A percentile compares a stretch with the other conserved stretches of the same genome.
These are phyloP conservation scores for Sebastes cheni DNA, from an alignment of 2,797 vertebrate genomes.

Conservation along the genomic window DNA sequence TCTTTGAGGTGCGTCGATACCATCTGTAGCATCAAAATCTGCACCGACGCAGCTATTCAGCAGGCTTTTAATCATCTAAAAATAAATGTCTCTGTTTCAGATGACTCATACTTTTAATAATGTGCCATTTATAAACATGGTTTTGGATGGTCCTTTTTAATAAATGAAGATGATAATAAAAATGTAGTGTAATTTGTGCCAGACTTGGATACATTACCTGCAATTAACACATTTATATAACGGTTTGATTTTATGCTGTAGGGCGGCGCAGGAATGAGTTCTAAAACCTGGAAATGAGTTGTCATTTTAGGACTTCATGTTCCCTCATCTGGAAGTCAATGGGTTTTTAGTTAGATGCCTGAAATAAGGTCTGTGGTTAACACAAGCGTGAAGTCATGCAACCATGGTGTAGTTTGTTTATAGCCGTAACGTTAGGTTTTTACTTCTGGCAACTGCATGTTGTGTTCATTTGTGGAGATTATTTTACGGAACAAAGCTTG, in stretches of 20 bases:
- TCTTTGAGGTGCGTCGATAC: background rate
- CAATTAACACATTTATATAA: background rate
- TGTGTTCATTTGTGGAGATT: no score
- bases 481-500: no score
- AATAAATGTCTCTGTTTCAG: background rate
- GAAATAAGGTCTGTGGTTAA: no score
- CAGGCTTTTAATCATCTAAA: background rate
- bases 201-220: background rate
- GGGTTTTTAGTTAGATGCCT: no score
- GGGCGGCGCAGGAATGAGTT: no score
- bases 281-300: no score
- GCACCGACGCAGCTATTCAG: background rate
- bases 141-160: background rate
- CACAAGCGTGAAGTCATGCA: no score
- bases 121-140: background rate
- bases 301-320: no score
- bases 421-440: no score
- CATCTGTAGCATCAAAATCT: background rate
- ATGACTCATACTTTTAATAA: background rate
- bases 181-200: background rate
- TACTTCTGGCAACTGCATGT: no score
- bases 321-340: no score
- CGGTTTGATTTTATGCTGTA: background rate
- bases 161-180: background rate
- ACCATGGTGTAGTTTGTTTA: no score